Conservation (phyloP, 2,888 invertebrate genomes). For the Brachylomia viminalis region DNA sequence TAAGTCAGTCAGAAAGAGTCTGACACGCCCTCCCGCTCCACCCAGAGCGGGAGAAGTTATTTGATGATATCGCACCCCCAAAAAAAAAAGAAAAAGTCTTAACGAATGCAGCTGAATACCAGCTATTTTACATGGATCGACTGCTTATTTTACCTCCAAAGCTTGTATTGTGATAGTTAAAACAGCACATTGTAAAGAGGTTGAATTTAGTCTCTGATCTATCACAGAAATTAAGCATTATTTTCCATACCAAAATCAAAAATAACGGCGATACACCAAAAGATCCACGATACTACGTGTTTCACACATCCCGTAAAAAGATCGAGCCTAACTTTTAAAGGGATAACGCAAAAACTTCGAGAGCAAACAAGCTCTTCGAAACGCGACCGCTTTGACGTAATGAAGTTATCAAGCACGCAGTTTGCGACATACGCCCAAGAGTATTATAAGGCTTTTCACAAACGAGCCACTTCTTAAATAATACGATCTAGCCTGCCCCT, state of each 20-base stretch:
- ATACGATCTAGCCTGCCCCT: too few species aligned
- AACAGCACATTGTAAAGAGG: background rate
- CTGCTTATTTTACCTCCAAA: too few species aligned
- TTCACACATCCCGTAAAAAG: conserved; percentile 24
- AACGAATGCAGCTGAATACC: too few species aligned
- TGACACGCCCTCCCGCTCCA: too few species aligned
- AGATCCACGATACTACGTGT: background rate
- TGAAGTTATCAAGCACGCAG: conserved; percentile 56
- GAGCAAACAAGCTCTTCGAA: conserved; percentile 32
- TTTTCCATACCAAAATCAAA: background rate
- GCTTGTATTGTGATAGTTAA: too few species aligned
- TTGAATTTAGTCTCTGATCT: background rate
- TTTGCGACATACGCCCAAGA: conserved; percentile 17
- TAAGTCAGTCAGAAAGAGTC: too few species aligned
- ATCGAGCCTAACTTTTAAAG: conserved; percentile 31
- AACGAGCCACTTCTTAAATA: conserved; percentile 31
- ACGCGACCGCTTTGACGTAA: conserved; percentile 43
- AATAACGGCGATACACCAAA: background rate
- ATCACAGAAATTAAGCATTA: background rate
- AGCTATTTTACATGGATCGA: too few species aligned
- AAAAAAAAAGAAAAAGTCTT: too few species aligned
- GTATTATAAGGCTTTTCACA: conserved; percentile 34
- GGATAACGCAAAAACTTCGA: conserved; percentile 39
- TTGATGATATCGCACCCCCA: too few species aligned
- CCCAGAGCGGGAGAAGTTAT: too few species aligned